Evolutionary conservation across 2,113 vertebrate species (phyloP).

Genomic region (Anguilla japonica): DNA sequence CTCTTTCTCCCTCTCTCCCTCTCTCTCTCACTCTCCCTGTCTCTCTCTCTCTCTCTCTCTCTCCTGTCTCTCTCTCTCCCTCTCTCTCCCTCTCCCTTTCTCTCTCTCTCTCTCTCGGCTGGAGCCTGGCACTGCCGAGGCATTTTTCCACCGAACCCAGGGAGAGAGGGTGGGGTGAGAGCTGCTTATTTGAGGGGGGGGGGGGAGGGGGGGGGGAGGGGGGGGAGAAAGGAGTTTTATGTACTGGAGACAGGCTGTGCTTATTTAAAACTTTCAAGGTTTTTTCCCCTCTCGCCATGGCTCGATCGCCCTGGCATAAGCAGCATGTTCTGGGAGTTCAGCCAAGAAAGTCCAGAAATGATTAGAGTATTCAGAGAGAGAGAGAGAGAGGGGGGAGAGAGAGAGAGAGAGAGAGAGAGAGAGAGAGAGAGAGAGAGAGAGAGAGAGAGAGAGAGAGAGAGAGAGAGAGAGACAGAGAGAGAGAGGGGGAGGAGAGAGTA

Average conservation of each 20-base stretch:
- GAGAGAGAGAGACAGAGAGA: constrained; percentile 2
- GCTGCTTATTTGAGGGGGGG: constrained; percentile 21
- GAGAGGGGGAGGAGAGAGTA: not conserved
- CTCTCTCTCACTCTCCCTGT: too few relatives aligned
- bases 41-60: too few relatives aligned
- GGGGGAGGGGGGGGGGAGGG: not conserved
- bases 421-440: not conserved
- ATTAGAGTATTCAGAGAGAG: constrained; percentile 39
- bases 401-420: not conserved
- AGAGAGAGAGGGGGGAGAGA: not conserved
- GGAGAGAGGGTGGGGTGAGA: not conserved
- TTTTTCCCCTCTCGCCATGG: constrained; percentile 17
- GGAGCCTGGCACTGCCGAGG: constrained; percentile 25
- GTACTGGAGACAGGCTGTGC: constrained; percentile 18
- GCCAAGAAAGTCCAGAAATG: constrained; percentile 42
- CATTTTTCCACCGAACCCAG: constrained; percentile 17
- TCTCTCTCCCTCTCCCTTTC: too few relatives aligned
- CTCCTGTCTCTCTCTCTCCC: too few relatives aligned
- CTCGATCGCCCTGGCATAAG: constrained; percentile 32
- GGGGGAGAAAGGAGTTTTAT: constrained; percentile 10
- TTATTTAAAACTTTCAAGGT: constrained; percentile 40
- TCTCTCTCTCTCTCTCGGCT: constrained; percentile 21
- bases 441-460: constrained; percentile 5
- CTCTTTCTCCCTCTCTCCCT: too few relatives aligned
- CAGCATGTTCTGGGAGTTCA: constrained; percentile 27